phyloP scores from a whole-genome alignment of 2,113 vertebrate species.

The Stomatorhinus ivindoensis region DNA sequence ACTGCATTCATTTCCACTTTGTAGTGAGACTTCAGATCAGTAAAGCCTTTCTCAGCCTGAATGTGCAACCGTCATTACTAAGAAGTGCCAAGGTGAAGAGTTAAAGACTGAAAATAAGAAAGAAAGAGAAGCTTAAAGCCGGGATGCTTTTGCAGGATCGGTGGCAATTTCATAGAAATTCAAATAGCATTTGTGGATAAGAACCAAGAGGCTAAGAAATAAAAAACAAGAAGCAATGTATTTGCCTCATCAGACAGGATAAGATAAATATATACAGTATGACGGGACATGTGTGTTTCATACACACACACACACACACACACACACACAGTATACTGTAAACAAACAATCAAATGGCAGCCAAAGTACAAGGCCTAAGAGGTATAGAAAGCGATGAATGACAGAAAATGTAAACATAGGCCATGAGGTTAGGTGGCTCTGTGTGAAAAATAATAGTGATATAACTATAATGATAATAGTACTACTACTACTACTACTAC shows the following conservation, averaged over 20 bases:
- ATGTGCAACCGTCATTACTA: not conserved
- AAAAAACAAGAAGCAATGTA: not conserved
- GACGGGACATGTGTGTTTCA: no score
- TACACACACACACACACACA: no score
- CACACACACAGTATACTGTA: no score
- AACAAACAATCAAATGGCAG: not conserved
- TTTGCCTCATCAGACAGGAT: not conserved
- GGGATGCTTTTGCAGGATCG: not conserved
- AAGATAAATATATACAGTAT: not conserved
- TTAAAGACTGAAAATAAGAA: not conserved
- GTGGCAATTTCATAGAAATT: not conserved
- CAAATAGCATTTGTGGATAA: not conserved
- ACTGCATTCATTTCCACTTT: not conserved
- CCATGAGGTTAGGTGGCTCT: not conserved
- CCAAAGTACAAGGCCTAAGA: not conserved
- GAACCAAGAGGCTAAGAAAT: not conserved
- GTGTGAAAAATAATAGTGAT: not conserved
- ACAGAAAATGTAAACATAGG: not conserved
- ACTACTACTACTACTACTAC: not conserved
- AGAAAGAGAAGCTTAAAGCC: not conserved
- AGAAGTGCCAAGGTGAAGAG: not conserved
- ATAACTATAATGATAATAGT: not conserved
- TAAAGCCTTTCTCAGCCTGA: not conserved
- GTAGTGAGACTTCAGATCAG: not conserved
- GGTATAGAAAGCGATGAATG: not conserved